A percentile compares a stretch with the other conserved stretches of the same genome.
phyloP scores from a whole-genome alignment of 2,797 vertebrate species.

The Macroramphosus scolopax region DNA sequence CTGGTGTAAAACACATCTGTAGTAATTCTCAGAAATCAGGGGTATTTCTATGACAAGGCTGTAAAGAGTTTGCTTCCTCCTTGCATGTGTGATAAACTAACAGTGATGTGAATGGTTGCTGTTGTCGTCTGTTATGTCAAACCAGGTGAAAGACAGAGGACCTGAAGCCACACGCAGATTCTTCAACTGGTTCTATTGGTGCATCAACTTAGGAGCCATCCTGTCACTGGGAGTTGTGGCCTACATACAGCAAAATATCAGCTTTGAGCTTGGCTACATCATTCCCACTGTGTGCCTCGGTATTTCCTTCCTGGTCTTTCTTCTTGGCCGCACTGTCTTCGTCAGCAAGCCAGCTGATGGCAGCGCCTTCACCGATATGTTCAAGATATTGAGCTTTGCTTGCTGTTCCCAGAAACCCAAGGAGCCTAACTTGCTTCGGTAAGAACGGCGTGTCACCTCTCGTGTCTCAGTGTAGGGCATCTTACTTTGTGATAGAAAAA shows the following conservation, averaged over 20 bases:
- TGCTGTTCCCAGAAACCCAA: constrained; percentile 77
- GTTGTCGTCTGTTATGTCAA: constrained; percentile 16
- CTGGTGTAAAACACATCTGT: not conserved
- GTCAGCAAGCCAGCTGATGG: constrained; percentile 92
- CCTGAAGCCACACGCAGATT: constrained; percentile 93
- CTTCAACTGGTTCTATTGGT: constrained; percentile 99
- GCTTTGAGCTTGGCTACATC: constrained; percentile 86
- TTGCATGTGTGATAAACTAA: not conserved
- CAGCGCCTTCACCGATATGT: constrained; percentile 92
- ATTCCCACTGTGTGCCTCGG: constrained; percentile 89
- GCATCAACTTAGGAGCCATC: constrained; percentile 95
- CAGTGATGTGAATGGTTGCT: not conserved
- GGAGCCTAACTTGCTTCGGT: constrained; percentile 78
- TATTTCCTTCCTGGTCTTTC: constrained; percentile 89
- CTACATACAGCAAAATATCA: constrained; percentile 92
- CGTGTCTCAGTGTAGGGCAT: not conserved
- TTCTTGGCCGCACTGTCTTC: constrained; percentile 87
- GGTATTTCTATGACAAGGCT: not conserved
- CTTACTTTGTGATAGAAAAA: not conserved
- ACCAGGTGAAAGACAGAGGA: constrained; percentile 91
- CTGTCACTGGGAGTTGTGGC: constrained; percentile 90
- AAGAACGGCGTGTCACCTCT: constrained; percentile 16
- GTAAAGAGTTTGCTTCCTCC: not conserved
- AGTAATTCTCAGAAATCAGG: not conserved
- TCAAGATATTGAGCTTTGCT: constrained; percentile 84